Evolutionary conservation across 2,113 vertebrate genomes (phyloP).

Genomic region (Pelobates fuscus): DNA sequence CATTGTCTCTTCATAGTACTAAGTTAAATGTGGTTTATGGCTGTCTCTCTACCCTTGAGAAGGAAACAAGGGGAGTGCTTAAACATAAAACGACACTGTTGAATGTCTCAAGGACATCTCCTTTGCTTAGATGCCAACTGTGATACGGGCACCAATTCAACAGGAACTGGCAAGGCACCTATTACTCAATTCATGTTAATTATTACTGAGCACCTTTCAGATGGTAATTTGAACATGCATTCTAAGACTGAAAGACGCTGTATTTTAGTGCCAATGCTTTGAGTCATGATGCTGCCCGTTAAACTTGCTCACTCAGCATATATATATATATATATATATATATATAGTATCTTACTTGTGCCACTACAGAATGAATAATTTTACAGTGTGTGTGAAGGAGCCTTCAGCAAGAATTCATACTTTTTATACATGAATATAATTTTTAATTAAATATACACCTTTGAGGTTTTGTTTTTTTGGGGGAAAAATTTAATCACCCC

Average conservation of each 20-base stretch:
- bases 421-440: no score
- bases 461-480: no score
- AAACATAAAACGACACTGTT: neutral
- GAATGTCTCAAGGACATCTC: neutral
- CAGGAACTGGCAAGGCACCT: neutral
- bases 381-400: neutral
- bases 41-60: neutral
- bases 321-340: no score
- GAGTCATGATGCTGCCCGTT: neutral
- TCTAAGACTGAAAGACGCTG: neutral
- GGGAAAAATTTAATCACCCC: no score
- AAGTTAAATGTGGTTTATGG: neutral
- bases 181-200: neutral
- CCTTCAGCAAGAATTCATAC: no score
- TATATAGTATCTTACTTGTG: neutral
- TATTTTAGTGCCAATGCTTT: neutral
- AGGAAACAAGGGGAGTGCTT: neutral
- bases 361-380: neutral
- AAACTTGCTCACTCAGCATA: neutral
- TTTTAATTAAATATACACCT: no score
- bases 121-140: neutral
- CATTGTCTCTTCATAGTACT: no score
- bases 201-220: neutral
- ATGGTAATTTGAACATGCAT: slow-evolving; percentile 1
- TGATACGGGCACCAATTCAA: neutral